These are phyloP conservation scores for Pollimyrus isidori DNA, from an alignment of 2,113 vertebrate genomes.

Conservation along the genomic window DNA sequence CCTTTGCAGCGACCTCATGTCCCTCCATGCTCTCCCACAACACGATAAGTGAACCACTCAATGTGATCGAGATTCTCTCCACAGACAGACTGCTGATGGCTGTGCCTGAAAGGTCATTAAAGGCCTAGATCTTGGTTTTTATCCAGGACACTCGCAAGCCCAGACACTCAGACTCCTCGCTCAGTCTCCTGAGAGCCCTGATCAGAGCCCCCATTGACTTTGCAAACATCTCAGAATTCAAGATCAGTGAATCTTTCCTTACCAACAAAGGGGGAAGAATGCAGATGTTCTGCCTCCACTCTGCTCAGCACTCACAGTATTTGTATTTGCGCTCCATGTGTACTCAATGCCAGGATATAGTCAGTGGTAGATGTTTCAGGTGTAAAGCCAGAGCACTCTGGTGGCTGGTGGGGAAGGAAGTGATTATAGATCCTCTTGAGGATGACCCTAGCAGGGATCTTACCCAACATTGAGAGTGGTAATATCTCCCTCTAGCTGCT, in stretches of 20 bases:
- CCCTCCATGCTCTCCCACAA: not conserved
- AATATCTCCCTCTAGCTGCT: not conserved
- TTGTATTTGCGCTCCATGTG: not conserved
- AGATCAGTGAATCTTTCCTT: too few relatives aligned
- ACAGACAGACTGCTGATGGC: not conserved
- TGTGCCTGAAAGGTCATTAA: not conserved
- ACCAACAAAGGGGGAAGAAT: not conserved
- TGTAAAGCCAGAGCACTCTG: not conserved
- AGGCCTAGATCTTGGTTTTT: not conserved
- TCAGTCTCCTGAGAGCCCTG: not conserved
- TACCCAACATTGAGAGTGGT: not conserved
- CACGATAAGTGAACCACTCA: not conserved
- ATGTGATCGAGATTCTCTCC: not conserved
- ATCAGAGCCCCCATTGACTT: not conserved
- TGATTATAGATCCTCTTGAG: not conserved
- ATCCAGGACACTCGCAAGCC: too few relatives aligned
- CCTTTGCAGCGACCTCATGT: not conserved
- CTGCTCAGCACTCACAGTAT: not conserved
- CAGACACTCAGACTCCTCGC: not conserved
- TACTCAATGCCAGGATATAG: not conserved
- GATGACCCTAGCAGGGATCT: not conserved
- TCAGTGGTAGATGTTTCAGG: not conserved
- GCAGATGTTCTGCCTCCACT: not conserved
- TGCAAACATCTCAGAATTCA: too few relatives aligned
- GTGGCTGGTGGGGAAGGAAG: not conserved